Evolutionary conservation across 2,797 vertebrate genomes (phyloP), one percentile per base, ranked within the genome.

Genomic region (Staurois parvus): DNA sequence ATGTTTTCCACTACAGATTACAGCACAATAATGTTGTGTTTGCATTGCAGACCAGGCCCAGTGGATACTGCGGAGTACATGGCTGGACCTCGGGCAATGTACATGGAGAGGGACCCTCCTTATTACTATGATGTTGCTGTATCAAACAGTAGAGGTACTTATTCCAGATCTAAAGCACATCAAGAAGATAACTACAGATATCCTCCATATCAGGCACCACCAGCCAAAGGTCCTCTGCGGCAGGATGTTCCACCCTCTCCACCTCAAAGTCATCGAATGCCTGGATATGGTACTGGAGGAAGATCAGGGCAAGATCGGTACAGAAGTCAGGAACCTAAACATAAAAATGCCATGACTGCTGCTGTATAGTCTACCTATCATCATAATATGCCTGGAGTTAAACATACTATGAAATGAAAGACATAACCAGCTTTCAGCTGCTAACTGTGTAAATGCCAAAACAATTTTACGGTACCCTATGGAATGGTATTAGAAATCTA

Each of bases 231-330:
- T 84, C 97, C 98, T 6, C 88, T 97, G 87, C 94, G 97, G 13
- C 98, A 99, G 91, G 98, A 99, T 0, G 97, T 99, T 21, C 98
- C 98, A 0, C 98, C 98, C 0, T 99, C 98, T 11, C 98, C 97
- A 9, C 96, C 96, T 26, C 95, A 95, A 81, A 92, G 94, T 13
- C 95, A 96, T 19, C 94, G 96, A 70, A 93, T 92, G 10, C 93
- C 94, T 7, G 94, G 95, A 62, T 98, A 97, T 30, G 95, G 92
- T 48, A 97, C 97, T 37, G 93, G 96, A 91, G 92, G 94, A 83
- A 96, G 95, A 52, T 89, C 90, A 17, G 92, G 85, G 56, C 92
- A 95, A 32, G 95, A 97, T 66, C 94, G 89, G 24, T 96, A 95
- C 78, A 90, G 90, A 79, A 92, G 94, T 73, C 95, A 95, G 83